phyloP scores from a whole-genome alignment of 2,113 vertebrate species.

The Neodontobutis hainanensis region DNA sequence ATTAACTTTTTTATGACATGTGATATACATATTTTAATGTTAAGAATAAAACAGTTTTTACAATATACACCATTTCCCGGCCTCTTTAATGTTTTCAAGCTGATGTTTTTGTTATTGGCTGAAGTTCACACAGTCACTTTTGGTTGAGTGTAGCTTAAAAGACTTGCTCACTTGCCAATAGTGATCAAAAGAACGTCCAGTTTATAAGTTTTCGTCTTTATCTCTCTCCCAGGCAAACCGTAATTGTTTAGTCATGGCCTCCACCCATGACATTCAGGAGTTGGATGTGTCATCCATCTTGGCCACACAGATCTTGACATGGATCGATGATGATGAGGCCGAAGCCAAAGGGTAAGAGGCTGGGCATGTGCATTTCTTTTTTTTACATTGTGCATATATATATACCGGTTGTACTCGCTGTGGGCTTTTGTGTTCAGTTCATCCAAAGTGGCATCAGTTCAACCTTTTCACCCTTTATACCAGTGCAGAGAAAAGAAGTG shows the following conservation, averaged over 20 bases:
- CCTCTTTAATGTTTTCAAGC: constrained; percentile 20
- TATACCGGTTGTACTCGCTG: background rate
- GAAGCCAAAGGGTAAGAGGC: constrained; percentile 89
- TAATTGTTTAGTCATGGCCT: constrained; percentile 97
- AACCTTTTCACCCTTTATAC: constrained; percentile 24
- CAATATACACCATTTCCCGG: background rate
- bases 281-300: constrained; percentile 96
- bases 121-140: background rate
- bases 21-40: too few species aligned
- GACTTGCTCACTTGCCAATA: constrained; percentile 6
- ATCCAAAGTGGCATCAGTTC: constrained; percentile 21
- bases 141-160: constrained; percentile 19
- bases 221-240: constrained; percentile 88
- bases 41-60: background rate
- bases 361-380: background rate
- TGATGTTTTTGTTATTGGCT: constrained; percentile 7
- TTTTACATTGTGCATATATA: background rate
- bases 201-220: background rate
- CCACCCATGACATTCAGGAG: constrained; percentile 97
- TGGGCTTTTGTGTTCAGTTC: constrained; percentile 14
- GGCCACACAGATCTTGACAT: constrained; percentile 93
- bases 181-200: constrained; percentile 1
- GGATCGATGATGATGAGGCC: constrained; percentile 94
- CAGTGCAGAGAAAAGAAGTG: constrained; percentile 13
- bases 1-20: too few species aligned